Base-by-base conservation (phyloP, 2,888 invertebrate genomes). In the Spicauda simplicius region DNA sequence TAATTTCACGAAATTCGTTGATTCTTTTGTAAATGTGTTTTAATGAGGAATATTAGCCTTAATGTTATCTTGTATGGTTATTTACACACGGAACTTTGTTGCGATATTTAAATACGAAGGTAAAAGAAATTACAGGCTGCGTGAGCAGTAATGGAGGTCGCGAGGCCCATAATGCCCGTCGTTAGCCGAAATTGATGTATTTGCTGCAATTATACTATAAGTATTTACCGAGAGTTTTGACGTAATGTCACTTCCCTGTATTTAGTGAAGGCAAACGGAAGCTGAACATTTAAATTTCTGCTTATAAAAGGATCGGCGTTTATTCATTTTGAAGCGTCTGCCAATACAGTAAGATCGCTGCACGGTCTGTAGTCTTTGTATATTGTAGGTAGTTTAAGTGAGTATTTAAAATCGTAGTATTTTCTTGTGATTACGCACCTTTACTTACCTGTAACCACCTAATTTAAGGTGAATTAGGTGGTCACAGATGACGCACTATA, bases 171-270 rank as follows among this genome's bases (percentile, higher is more conserved):
- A 59, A 59, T 59, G 58, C 0, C 58, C 5, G 48, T 59, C 58
- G 25, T 59, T 59, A 50, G 30, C 30, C n/a, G 18, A 58, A 64
- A 64, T 64, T 64, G 64, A 25, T 20, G 57, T 19, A 41, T 41
- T 64, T 53, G 20, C 45, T 52, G 58, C 25, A 58, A 64, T 64
- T 58, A 52, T 16, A 14, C 20, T 1, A n/a, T 18, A 52, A 52
- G 10, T 8, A 52, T 5, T 16, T 12, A 50, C 18, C 2, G 18
- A 18, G n/a, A 45, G n/a, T n/a, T n/a, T 45, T 50, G 48, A 48
- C 16, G 18, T 50, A 50, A 50, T 50, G 50, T 50, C 10, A 18
- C 50, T 50, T 50, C 50, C 50, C 11, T 50, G n/a, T 18, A 18
- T 45, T 45, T n/a, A 45, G 45, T n/a, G 45, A 45, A 45, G 45